Evolutionary conservation across 1,140 invertebrate genomes (phyloP), one percentile per base, ranked within the genome.

Genomic region (Venustaconcha ellipsiformis): DNA sequence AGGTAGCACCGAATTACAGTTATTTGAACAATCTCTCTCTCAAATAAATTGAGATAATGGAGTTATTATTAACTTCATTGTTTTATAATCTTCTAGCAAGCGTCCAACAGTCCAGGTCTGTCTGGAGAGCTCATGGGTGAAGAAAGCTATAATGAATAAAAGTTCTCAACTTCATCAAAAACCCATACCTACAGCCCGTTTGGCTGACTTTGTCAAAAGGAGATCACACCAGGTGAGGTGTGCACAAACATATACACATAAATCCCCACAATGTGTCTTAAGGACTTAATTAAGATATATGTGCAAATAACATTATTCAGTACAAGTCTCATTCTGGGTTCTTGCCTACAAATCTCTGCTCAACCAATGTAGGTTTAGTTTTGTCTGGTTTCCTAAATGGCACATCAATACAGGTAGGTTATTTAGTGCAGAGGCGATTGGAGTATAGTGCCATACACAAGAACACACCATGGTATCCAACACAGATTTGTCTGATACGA

Each of bases 161-260:
- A 77, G 72, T 13, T 81, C 83, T 5, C 82, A 80, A 6, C 78
- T 82, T 1, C 70, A 82, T 65, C 81, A 80, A 23, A 83, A 85
- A 71, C 83, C 83, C 12, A 88, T 89, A 57, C 74, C 83, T 55
- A 88, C 84, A n/a, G 78, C 79, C 4, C 79, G 86, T 30, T 79
- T 89, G 5, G 72, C 79, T 56, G 84, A 88, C 78, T 89, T 89
- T 71, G 80, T 89, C 15, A 86, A 88, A 70, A 78, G 88, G 62
- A 74, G 85, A 69, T 69, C 80, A 84, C 74, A 84, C 83, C 73
- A 77, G 77, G 66, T 69, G 63, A 58, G 26, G 20, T 70, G 18
- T 20, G 26, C 18, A 15, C 17, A 23, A 12, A 15, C 23, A 20
- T 55, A 56, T 30, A 69, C 48, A 69, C 67, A 69, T 56, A 69